A percentile compares a stretch with the other conserved stretches of the same genome.
These are phyloP conservation scores for Cladorhizidae sp. DNA, from an alignment of 37 sponge, comb jelly and placozoan species.

Conservation along the genomic window DNA sequence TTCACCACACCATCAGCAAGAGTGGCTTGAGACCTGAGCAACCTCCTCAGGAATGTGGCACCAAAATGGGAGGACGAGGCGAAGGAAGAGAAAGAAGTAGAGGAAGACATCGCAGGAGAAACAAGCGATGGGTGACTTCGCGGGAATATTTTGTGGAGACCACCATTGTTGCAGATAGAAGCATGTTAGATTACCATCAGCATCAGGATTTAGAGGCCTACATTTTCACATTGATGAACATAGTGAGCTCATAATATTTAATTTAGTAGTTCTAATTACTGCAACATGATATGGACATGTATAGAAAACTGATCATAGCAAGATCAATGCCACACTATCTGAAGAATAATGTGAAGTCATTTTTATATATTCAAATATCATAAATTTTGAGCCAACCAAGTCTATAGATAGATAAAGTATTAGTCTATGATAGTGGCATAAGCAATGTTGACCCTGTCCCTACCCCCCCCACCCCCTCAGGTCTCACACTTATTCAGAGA, in stretches of 20 bases:
- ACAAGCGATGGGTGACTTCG: background rate
- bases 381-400: too few species aligned
- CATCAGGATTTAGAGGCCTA: constrained; percentile 22
- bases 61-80: background rate
- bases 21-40: background rate
- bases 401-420: too few species aligned
- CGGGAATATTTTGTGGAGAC: constrained; percentile 37
- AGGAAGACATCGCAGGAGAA: background rate
- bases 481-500: constrained; percentile 55
- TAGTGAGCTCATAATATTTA: constrained; percentile 43
- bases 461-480: background rate
- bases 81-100: background rate
- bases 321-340: too few species aligned
- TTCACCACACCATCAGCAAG: constrained; percentile 1
- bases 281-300: background rate
- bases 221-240: constrained; percentile 55
- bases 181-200: constrained; percentile 25
- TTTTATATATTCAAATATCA: too few species aligned
- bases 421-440: too few species aligned
- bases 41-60: background rate
- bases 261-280: background rate
- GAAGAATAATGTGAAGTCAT: too few species aligned
- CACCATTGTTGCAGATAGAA: constrained; percentile 41
- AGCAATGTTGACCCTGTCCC: too few species aligned
- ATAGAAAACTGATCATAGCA: too few species aligned